Base-by-base conservation (phyloP, 2,888 invertebrate species). In the Limnephilus lunatus region DNA sequence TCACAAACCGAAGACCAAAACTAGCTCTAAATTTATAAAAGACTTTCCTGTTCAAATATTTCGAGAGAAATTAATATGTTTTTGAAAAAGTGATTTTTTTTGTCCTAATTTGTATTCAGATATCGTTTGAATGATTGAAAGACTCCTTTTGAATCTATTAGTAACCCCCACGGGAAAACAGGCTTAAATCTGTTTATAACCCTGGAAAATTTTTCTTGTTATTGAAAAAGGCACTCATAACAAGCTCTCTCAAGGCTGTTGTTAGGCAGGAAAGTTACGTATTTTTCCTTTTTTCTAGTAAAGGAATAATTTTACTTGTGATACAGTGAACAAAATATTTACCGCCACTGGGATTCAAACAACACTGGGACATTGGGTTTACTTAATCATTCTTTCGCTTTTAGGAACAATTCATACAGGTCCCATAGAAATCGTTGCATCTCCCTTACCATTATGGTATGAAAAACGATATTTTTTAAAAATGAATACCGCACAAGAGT, bases 81-180 rank as follows among this genome's bases (percentile, higher is more conserved):
- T 68, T 68, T 68, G 25, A 68, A 68, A 68, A 68, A 25, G 25
- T 25, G n/a, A 68, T 9, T n/a, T 25, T 68, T 68, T 68, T n/a
- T 9, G 7, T 68, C n/a, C 25, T 68, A 25, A 25, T 68, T 68
- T 68, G 68, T 68, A 68, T 68, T 68, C 68, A 68, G n/a, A 68
- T 68, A n/a, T 68, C 68, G 68, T 68, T 68, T 68, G 68, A 68
- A 68, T 68, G 68, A n/a, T 68, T 68, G 68, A n/a, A 68, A 68
- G 68, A 25, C 68, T 68, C 68, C 25, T 2, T 68, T 68, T 68
- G 68, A 68, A 7, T 68, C 68, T 68, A 68, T 68, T 68, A 68
- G 7, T 9, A 68, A 68, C 68, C 7, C 68, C 68, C 68, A 68
- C 68, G 68, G 68, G n/a, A 68, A 68, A n/a, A 68, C 25, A n/a